Evolutionary conservation across 2,113 vertebrate genomes (phyloP).

Genomic region (Zapornia atra): DNA sequence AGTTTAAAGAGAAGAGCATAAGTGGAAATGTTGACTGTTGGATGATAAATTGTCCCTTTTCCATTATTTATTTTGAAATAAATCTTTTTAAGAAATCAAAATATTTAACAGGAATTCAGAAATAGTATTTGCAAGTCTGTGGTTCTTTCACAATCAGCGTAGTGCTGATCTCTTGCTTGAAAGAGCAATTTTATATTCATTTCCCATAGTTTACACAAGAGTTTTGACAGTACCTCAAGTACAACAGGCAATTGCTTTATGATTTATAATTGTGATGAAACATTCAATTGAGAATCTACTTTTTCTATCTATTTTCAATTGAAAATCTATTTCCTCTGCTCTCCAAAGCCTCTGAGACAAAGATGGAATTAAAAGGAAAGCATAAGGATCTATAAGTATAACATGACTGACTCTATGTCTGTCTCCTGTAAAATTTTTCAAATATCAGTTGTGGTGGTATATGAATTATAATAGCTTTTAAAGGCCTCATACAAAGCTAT

Average conservation of each 20-base stretch:
- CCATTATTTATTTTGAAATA: conserved; percentile 11
- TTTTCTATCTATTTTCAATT: background rate
- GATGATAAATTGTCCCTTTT: background rate
- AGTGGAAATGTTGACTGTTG: conserved; percentile 7
- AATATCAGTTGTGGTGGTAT: background rate
- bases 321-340: background rate
- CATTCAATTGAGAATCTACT: background rate
- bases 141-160: background rate
- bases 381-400: background rate
- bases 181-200: background rate
- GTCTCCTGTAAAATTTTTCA: background rate
- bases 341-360: background rate
- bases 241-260: conserved; percentile 20
- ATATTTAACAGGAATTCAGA: background rate
- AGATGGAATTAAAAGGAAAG: background rate
- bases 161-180: background rate
- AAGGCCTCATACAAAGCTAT: background rate
- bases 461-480: background rate
- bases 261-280: background rate
- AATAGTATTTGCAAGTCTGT: background rate
- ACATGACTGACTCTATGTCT: background rate
- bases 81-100: background rate
- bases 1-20: background rate
- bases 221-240: background rate
- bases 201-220: background rate